Evolutionary conservation across 2,797 vertebrate genomes (phyloP), one percentile per base, ranked within the genome.

Genomic region (Neosilurus hyrtlii): DNA sequence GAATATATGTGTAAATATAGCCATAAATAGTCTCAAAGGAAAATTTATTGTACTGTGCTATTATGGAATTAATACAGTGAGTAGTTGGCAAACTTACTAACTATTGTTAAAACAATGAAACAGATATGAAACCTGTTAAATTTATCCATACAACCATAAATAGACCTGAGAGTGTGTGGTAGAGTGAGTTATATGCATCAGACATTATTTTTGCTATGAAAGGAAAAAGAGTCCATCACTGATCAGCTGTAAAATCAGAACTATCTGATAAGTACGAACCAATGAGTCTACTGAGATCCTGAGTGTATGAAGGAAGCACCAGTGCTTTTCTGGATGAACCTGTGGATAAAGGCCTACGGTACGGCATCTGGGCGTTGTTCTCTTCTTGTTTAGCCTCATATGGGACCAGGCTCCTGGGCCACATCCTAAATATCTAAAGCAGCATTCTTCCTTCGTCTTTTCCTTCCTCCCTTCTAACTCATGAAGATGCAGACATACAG

Each of bases 221-320:
- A 67, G 24, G 61, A 35, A 70, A 70, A 68, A 66, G 66, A 35
- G 35, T 79, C 43, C 16, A 70, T 71, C 66, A 70, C 82, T 71
- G 26, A 82, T 62, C 43, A 63, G 18, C 30, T 65, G 70, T 83
- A 26, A 78, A 73, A 54, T 35, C 26, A 24, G 49, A 77, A 14
- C 79, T 82, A 56, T 72, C 68, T 82, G 61, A 82, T 85, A 82
- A 82, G 78, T 79, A 85, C 20, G 26, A 80, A 85, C 51, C 84
- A 83, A 80, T 79, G 81, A 88, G 54, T 83, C 57, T 82, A 82
- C 83, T 74, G 83, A 85, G 59, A 88, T 89, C 88, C 88, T 89
- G 88, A 89, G 88, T 86, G 73, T 80, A 82, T 87, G 85, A 88
- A 88, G 80, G 81, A 83, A 86, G 87, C 88, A 89, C 85, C 86